Evolutionary conservation across 2,888 invertebrate genomes (phyloP), one percentile per base, ranked within the genome.

Genomic region (Physocephala rufipes): DNA sequence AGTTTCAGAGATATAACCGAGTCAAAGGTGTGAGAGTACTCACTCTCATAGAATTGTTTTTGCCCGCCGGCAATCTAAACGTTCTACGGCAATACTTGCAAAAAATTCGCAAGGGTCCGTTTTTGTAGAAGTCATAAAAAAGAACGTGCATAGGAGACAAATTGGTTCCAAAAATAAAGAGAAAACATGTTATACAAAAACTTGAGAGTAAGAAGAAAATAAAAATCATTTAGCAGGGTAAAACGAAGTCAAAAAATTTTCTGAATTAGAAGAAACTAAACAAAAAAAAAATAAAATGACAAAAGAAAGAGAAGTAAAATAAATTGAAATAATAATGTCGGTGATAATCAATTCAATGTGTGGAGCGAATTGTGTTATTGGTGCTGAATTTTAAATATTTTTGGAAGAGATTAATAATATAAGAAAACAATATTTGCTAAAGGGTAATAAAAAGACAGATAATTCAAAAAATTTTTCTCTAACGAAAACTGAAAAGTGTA

Each of bases 311-410:
- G n/a, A n/a, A n/a, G n/a, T n/a, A n/a, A n/a, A 67, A 59, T 67
- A 47, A 66, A 55, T 66, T 66, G 28, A 53, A 55, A 66, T 62
- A 28, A 55, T 49, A 24, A 53, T 43, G 43, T 58, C 45, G 58
- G n/a, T 19, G 47, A 45, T 47, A 13, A 15, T 45, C 47, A 15
- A 19, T 16, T 15, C 2, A 30, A 26, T 24, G 28, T 26, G 47
- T 15, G 21, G 1, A 19, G n/a, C 21, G 15, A 28, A 13, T 12
- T 43, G 24, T 24, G 24, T 5, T 19, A 15, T 2, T 49, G 49
- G 49, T 4, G 15, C 15, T 45, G 9, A 45, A 12, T 45, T 9
- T 49, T 49, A 49, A 49, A n/a, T 4, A 49, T 49, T 15, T 49
- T 49, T 15, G 2, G 16, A 49, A 49, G 12, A 49, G 2, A 49